Evolutionary conservation across 35 echinoderm and acorn worm species (phyloP).

Genomic region (Ophiothrix spiculata): DNA sequence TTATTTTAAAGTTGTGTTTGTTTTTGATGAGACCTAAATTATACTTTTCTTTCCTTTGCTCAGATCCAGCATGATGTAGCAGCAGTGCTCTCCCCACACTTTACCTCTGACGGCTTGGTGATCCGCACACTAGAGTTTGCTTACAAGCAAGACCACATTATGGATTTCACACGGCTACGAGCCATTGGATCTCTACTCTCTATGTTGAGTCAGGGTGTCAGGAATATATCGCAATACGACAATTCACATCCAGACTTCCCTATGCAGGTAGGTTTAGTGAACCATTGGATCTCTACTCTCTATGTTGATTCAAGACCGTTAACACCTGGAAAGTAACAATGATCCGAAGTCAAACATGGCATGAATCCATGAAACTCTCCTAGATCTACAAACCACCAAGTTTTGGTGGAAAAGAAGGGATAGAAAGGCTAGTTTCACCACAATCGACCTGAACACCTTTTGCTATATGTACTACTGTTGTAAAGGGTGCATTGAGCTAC

Average conservation of each 20-base stretch:
- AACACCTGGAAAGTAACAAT: too few species aligned
- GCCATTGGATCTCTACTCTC: constrained; percentile 92
- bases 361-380: too few species aligned
- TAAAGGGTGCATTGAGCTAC: too few species aligned
- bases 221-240: constrained; percentile 95
- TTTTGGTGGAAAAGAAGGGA: too few species aligned
- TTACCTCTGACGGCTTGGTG: constrained; percentile 71
- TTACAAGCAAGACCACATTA: constrained; percentile 85
- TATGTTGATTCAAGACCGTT: too few species aligned
- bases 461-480: too few species aligned
- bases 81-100: constrained; percentile 63
- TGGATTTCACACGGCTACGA: constrained; percentile 95
- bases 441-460: too few species aligned
- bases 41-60: not conserved
- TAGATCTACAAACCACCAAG: too few species aligned
- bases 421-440: too few species aligned
- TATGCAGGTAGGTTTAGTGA: constrained; percentile 81
- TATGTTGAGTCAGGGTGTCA: constrained; percentile 77
- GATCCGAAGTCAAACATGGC: too few species aligned
- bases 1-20: not conserved
- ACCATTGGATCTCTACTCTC: too few species aligned
- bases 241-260: constrained; percentile 85
- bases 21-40: too few species aligned
- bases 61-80: constrained; percentile 85
- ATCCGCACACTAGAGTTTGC: constrained; percentile 79